Evolutionary conservation across 2,113 vertebrate genomes (phyloP), one percentile per base, ranked within the genome.

Genomic region (Phalacrocorax carbo): DNA sequence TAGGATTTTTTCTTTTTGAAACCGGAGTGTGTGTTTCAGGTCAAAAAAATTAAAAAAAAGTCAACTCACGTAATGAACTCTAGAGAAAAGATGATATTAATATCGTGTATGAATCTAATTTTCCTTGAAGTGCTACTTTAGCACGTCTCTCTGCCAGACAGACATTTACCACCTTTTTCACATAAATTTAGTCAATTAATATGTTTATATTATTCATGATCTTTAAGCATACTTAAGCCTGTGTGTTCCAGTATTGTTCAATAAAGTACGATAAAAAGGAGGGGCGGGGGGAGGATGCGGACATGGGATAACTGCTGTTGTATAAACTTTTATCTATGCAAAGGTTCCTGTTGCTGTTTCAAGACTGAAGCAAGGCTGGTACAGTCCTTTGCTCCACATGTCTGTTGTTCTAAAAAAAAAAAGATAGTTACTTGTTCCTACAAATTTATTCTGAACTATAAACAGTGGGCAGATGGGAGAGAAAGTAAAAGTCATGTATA

Each of bases 1-100:
- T 27, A 29, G 23, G 4, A 12, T 30, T 82, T 82, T 95, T 92
- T 20, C 9, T 71, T 49, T 79, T 51, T 61, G 34, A 78, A 85
- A 42, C 3, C 16, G 7, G 18, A 76, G 25, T 66, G 66, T 19
- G 2, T 40, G 7, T 29, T 82, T 75, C 36, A 25, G 7, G 5
- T 38, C 32, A 2, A 10, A 44, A 52, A 44, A 52, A 16, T 11
- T 38, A 10, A 51, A 8, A 5, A 23, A n/a, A 49, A 0, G 0
- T 32, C 40, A 32, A 9, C 17, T 62, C 15, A 7, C 44, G 16
- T 40, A 77, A 86, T 54, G 66, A 49, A 32, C 8, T 66, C 46
- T 60, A 11, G 13, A 60, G 26, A 54, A 72, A 78, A 82, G 26
- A 27, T 44, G 1, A 36, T 32, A 71, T 9, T 23, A 77, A 54